Conservation (phyloP, 2,113 vertebrate genomes). For the Pseudonaja textilis region DNA sequence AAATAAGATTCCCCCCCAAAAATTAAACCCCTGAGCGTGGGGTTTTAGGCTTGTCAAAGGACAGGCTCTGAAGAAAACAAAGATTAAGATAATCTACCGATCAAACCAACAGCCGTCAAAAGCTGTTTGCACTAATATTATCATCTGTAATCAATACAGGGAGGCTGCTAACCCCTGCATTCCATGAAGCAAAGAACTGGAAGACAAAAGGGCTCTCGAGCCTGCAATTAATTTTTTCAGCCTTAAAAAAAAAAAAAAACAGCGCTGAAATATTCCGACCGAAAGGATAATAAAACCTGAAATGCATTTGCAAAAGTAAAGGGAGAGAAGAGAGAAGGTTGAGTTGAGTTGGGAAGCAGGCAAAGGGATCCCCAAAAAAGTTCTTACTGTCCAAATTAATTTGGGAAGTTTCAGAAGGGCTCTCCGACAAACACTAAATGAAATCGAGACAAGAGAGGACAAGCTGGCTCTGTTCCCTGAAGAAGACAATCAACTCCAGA, state of each 20-base stretch:
- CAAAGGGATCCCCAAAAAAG: not conserved
- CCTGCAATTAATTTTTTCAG: constrained; percentile 26
- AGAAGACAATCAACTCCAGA: not conserved
- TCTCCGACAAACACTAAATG: not conserved
- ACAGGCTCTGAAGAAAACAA: constrained; percentile 31
- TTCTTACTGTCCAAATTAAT: not conserved
- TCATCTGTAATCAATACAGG: constrained; percentile 65
- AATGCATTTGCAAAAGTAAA: not conserved
- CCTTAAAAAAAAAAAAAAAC: not conserved
- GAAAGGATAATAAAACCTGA: constrained; percentile 15
- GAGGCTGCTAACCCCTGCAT: constrained; percentile 50
- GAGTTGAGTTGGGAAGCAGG: not conserved
- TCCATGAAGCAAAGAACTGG: not conserved
- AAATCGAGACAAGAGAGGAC: not conserved
- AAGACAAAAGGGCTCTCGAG: not conserved
- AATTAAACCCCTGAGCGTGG: too few relatives aligned
- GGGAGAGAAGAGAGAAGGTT: not conserved
- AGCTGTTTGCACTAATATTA: constrained; percentile 57
- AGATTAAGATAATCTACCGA: constrained; percentile 56
- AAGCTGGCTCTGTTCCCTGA: not conserved
- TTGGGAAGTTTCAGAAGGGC: not conserved
- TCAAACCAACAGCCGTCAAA: constrained; percentile 64
- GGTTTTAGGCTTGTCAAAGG: not conserved
- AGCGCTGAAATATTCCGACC: not conserved
- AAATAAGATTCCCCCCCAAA: not conserved